Conservation (phyloP, 2,888 invertebrate species). For the Elegia similella region DNA sequence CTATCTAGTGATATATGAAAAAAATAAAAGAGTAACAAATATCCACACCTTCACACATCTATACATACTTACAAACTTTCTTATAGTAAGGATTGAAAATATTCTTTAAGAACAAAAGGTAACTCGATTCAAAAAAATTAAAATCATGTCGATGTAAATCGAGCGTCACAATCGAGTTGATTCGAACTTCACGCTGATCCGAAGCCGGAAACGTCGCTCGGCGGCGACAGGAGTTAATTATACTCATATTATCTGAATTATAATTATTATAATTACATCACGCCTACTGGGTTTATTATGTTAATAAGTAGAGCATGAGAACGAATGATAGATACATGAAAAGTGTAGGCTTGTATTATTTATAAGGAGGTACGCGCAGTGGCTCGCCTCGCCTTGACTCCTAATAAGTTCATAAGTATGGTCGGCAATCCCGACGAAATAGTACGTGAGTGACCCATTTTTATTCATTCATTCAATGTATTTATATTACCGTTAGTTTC, state of each 20-base stretch:
- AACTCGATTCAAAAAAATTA: slow-evolving; percentile 5
- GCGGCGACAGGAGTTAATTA: slow-evolving; percentile 43
- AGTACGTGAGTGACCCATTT: too few relatives aligned
- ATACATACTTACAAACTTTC: too few relatives aligned
- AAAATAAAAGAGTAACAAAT: too few relatives aligned
- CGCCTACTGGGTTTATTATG: slow-evolving; percentile 7
- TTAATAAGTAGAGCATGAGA: not conserved
- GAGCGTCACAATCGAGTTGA: slow-evolving; percentile 10
- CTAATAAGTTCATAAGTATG: too few relatives aligned
- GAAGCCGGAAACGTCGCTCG: slow-evolving; percentile 43
- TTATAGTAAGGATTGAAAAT: not conserved
- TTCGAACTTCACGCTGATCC: not conserved
- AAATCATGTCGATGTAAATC: slow-evolving; percentile 7
- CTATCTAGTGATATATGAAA: too few relatives aligned
- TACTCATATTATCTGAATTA: slow-evolving; percentile 16
- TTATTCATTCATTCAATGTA: too few relatives aligned
- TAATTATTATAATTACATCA: not conserved
- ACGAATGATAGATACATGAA: not conserved
- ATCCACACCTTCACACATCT: too few relatives aligned
- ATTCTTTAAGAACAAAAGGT: not conserved
- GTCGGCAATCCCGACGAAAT: too few relatives aligned
- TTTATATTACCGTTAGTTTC: too few relatives aligned
- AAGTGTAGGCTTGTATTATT: too few relatives aligned
- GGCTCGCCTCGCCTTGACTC: too few relatives aligned
- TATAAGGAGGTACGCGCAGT: too few relatives aligned